Evolutionary conservation across 2,888 invertebrate species (phyloP), one percentile per base, ranked within the genome.

Genomic region (Tiphia femorata): DNA sequence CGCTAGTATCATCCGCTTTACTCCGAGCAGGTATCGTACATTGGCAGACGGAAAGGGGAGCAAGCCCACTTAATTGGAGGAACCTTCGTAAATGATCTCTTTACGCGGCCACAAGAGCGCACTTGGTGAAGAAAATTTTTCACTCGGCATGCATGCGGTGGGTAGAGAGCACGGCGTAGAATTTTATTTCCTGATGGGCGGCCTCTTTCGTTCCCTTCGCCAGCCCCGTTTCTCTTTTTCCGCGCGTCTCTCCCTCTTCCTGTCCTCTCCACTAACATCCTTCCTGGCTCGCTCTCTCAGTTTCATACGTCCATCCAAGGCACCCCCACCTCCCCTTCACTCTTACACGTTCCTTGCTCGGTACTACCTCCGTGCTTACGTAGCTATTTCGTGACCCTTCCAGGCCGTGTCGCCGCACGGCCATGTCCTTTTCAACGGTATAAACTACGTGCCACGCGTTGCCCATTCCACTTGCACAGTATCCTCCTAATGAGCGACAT

Each of bases 361-460:
- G 30, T 2, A n/a, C 40, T 25, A 33, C 16, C 35, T 35, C 10
- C 29, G 8, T 27, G 8, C 33, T 40, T 42, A n/a, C n/a, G n/a
- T n/a, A n/a, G n/a, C 42, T 12, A 8, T 51, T 41, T 19, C 41
- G 19, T 8, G 42, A 29, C 35, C 1, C 29, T 37, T 20, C 30
- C 25, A 43, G n/a, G n/a, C 16, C n/a, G n/a, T n/a, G n/a, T 17
- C 20, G 3, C 4, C 17, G 10, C n/a, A 42, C 7, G n/a, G 14
- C n/a, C n/a, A n/a, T n/a, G n/a, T 41, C 42, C 20, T 43, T 23
- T 52, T 52, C 37, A 41, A 25, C 14, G 37, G 20, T 46, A 29
- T 30, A 23, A 33, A 47, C 3, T 20, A 19, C 21, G n/a, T 8
- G n/a, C 20, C 25, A 38, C 35, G 42, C 23, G 19, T 20, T 20